Conservation (phyloP, 2,888 invertebrate genomes). For the Scaptomyza reducta region DNA sequence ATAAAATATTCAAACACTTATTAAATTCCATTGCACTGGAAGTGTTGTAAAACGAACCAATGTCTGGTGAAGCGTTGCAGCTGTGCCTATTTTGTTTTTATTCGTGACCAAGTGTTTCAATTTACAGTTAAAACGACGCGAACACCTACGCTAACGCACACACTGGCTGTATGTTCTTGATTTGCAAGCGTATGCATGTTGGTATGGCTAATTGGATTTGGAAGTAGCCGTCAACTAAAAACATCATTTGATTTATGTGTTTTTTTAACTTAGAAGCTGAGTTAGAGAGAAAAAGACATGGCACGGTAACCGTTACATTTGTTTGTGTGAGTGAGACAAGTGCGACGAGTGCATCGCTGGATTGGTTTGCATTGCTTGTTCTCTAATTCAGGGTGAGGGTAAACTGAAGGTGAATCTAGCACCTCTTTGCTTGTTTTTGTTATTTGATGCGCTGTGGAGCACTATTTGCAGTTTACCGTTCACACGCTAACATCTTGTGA, state of each 20-base stretch:
- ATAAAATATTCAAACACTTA: neutral
- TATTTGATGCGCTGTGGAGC: slow-evolving; percentile 5
- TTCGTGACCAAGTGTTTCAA: slow-evolving; percentile 27
- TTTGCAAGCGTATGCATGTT: neutral
- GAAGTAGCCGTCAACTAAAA: slow-evolving; percentile 38
- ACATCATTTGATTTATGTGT: slow-evolving; percentile 18
- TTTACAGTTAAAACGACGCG: slow-evolving; percentile 11
- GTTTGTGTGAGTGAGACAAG: neutral
- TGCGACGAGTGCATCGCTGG: slow-evolving; percentile 12
- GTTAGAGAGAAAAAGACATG: slow-evolving; percentile 6
- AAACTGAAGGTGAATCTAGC: slow-evolving; percentile 26
- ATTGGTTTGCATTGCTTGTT: slow-evolving; percentile 44
- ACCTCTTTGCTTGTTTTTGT: slow-evolving; percentile 11
- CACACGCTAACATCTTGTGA: slow-evolving; percentile 18
- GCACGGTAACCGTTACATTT: slow-evolving; percentile 19
- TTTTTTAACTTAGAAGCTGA: slow-evolving; percentile 22
- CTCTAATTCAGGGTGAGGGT: slow-evolving; percentile 1
- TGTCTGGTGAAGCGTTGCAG: slow-evolving; percentile 1
- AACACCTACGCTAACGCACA: neutral
- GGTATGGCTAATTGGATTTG: slow-evolving; percentile 56
- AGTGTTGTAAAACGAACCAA: slow-evolving; percentile 23
- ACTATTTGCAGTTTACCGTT: slow-evolving; percentile 5
- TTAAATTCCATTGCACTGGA: slow-evolving; percentile 3
- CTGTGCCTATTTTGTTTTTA: slow-evolving; percentile 3
- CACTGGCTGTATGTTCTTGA: slow-evolving; percentile 11